phyloP scores from a whole-genome alignment of 2,113 vertebrate genomes.

The Haemorhous mexicanus region DNA sequence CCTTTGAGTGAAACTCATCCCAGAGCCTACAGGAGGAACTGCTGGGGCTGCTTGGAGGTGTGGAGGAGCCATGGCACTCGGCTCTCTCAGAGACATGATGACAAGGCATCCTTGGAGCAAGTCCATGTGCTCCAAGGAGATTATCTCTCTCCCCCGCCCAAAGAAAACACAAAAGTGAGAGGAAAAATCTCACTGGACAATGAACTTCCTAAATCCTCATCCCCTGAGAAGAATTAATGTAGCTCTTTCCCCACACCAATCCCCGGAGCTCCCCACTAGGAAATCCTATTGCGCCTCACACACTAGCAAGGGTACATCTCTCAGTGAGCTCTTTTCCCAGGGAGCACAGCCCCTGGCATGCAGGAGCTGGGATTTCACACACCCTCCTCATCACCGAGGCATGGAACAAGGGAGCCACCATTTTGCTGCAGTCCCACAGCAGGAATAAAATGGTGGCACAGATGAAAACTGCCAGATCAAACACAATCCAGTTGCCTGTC shows the following conservation, averaged over 20 bases:
- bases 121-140: background rate
- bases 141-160: background rate
- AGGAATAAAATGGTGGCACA: constrained; percentile 63
- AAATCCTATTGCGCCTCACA: background rate
- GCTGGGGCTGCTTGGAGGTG: background rate
- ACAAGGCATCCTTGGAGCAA: background rate
- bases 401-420: constrained; percentile 32
- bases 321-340: background rate
- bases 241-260: background rate
- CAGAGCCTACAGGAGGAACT: background rate
- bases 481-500: constrained; percentile 40
- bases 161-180: fast-evolving
- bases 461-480: constrained; percentile 68
- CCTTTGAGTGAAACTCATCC: background rate
- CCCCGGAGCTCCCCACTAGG: background rate
- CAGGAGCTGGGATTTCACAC: constrained; percentile 24
- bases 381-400: background rate
- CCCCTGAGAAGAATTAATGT: constrained; percentile 23
- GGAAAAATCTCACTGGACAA: background rate
- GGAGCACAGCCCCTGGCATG: background rate
- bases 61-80: background rate
- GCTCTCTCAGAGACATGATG: background rate
- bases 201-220: constrained; percentile 59
- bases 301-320: background rate
- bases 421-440: constrained; percentile 64